Evolutionary conservation across 2,888 invertebrate genomes (phyloP).

Genomic region (Dasysyrphus albostriatus): DNA sequence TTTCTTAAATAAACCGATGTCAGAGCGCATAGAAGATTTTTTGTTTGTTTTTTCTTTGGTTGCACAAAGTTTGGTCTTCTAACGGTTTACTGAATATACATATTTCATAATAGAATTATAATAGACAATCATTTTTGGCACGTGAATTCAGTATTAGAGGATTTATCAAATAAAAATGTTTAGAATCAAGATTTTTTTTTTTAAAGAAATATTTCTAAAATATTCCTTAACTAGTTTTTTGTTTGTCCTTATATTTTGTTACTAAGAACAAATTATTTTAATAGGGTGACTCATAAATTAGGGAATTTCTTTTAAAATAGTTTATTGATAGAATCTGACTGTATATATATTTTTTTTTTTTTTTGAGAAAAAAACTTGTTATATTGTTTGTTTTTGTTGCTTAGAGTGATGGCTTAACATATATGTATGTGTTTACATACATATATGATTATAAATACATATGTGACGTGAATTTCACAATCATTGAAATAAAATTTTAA

Average conservation of each 20-base stretch:
- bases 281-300: conserved; percentile 1
- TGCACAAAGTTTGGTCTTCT: too few species aligned
- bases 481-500: neutral
- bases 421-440: neutral
- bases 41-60: too few species aligned
- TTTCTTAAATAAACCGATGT: neutral
- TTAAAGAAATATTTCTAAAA: too few species aligned
- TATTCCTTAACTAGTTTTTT: neutral
- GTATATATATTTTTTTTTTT: too few species aligned
- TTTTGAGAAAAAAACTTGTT: neutral
- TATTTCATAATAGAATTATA: too few species aligned
- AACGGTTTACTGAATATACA: too few species aligned
- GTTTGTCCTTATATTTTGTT: neutral
- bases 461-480: conserved; percentile 11
- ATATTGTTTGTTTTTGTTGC: neutral
- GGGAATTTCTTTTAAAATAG: conserved; percentile 2
- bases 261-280: neutral
- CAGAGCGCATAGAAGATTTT: neutral
- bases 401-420: neutral
- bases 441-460: neutral
- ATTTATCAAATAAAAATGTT: too few species aligned
- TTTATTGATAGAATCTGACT: too few species aligned
- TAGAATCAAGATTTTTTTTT: too few species aligned
- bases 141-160: too few species aligned
- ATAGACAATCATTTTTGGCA: too few species aligned